These are phyloP conservation scores for Dicycla oo DNA, from an alignment of 2,888 invertebrate genomes.

Conservation along the genomic window DNA sequence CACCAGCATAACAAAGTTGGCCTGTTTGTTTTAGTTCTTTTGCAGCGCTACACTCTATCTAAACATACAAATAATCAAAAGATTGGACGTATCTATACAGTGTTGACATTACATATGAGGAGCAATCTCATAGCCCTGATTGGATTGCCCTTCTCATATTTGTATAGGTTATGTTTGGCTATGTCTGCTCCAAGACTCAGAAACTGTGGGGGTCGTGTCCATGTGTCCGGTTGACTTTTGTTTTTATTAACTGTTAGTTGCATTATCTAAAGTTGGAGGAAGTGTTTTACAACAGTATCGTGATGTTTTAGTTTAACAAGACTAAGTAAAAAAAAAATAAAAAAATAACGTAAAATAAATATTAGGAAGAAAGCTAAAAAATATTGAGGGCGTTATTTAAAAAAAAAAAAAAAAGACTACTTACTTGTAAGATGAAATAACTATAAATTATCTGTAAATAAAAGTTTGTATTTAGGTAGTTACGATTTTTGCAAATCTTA, in stretches of 20 bases:
- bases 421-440: not conserved
- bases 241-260: not conserved
- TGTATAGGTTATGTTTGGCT: constrained; percentile 51
- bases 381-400: not conserved
- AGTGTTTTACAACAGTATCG: not conserved
- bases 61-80: too few relatives aligned
- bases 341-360: not conserved
- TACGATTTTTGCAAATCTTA: not conserved
- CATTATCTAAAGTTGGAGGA: not conserved
- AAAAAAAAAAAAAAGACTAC: too few relatives aligned
- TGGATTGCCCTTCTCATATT: constrained; percentile 53
- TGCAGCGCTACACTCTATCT: too few relatives aligned
- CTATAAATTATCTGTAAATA: not conserved
- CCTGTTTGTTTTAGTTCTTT: too few relatives aligned
- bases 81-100: constrained; percentile 20
- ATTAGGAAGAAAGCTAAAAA: not conserved
- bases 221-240: constrained; percentile 10
- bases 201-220: constrained; percentile 15
- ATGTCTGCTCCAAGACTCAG: constrained; percentile 38
- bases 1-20: too few relatives aligned
- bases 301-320: not conserved
- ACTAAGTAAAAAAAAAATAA: too few relatives aligned
- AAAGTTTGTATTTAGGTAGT: not conserved
- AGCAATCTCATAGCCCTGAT: constrained; percentile 51
- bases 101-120: constrained; percentile 48